Evolutionary conservation across 1,140 invertebrate species (phyloP), one percentile per base, ranked within the genome.

Genomic region (Subanguina moxae): DNA sequence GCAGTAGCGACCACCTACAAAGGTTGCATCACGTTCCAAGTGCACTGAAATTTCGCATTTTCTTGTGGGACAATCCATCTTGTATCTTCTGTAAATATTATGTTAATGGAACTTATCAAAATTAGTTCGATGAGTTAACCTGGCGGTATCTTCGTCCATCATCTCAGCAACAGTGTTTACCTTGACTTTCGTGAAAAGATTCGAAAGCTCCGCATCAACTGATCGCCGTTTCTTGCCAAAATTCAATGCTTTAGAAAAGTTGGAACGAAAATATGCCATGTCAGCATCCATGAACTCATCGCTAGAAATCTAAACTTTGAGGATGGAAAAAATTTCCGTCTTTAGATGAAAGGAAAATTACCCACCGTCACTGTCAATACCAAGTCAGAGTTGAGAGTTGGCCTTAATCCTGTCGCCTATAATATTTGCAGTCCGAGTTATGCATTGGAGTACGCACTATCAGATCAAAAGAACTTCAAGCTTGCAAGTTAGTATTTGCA

Each of bases 1-100:
- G 67, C 78, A 78, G 48, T 81, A 81, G 21, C 80, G 56, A 21
- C 80, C 79, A 57, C 58, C 79, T 46, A 81, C 70, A 58, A 67
- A 81, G 13, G 82, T 58, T 15, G 71, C 32, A 57, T 82, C 77
- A 28, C 80, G 62, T 69, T 82, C 68, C 27, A 80, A 72, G 0
- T 11, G 3, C n/a, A 75, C 42, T 5, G 42, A 8, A 57, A 71
- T 68, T 46, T 21, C 62, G 27, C 73, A 76, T 21, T 57, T 57
- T 15, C 46, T 56, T 27, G 73, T 52, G 0, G 80, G 73, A 3
- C 68, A 68, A 25, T 28, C 25, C 23, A 78, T 62, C 25, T 64
- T 52, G 64, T 71, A 80, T 23, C 68, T 73, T 19, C 78, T 80
- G 42, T 7, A 30, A 52, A 25, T 63, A n/a, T n/a, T 8, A 15